Conservation (phyloP, 23 tunicate species). For the Halocynthia aurantium region DNA sequence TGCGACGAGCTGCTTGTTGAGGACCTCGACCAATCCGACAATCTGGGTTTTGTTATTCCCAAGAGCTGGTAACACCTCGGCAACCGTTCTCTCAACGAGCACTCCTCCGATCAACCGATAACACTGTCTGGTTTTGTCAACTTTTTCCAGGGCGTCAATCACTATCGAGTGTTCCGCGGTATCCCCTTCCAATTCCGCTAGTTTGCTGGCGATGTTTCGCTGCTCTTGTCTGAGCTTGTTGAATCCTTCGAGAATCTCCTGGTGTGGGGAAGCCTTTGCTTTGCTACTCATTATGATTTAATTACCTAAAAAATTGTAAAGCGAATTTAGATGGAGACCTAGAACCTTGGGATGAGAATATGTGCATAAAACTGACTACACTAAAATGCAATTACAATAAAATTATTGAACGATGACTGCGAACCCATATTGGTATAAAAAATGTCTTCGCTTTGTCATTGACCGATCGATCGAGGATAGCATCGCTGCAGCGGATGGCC, state of each 20-base stretch:
- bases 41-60: constrained; percentile 52
- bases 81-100: constrained; percentile 81
- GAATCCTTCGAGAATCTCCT: constrained; percentile 86
- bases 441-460: too few relatives aligned
- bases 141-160: constrained; percentile 61
- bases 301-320: too few relatives aligned
- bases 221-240: constrained; percentile 84
- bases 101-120: constrained; percentile 82
- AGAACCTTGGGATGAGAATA: too few relatives aligned
- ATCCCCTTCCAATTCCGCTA: constrained; percentile 78
- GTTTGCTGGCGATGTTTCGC: constrained; percentile 42
- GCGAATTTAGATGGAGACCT: too few relatives aligned
- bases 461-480: too few relatives aligned
- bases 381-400: too few relatives aligned
- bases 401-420: too few relatives aligned
- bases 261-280: constrained; percentile 12
- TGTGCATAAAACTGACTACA: too few relatives aligned
- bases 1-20: constrained; percentile 37
- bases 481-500: too few relatives aligned
- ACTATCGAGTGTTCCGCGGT: constrained; percentile 61
- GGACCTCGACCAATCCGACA: constrained; percentile 7
- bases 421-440: too few relatives aligned
- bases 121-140: constrained; percentile 55
- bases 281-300: constrained; percentile 9
- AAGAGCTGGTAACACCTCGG: constrained; percentile 83